A percentile compares a stretch with the other conserved stretches of the same genome.
Evolutionary conservation across 2,888 invertebrate genomes (phyloP).

Genomic region (Pseudanteris insignis): DNA sequence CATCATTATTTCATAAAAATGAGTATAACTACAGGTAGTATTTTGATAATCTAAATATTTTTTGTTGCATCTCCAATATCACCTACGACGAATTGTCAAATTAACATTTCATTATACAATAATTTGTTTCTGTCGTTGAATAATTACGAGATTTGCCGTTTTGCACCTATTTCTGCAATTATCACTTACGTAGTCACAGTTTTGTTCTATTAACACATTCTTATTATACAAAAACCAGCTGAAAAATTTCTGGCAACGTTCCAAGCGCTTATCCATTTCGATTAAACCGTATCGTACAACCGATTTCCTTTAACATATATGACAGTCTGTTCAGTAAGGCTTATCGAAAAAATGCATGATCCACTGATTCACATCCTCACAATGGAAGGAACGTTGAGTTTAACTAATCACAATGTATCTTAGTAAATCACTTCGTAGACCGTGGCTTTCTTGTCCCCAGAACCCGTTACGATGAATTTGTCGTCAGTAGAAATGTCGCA

Average conservation of each 20-base stretch:
- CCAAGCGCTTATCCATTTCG: conserved; percentile 8
- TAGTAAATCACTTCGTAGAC: conserved; percentile 95
- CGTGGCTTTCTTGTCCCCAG: conserved; percentile 97
- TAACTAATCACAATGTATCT: conserved; percentile 32
- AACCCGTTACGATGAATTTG: conserved; percentile 97
- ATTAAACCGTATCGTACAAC: conserved; percentile 22
- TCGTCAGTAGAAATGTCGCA: conserved; percentile 98
- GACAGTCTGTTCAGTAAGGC: conserved; percentile 35
- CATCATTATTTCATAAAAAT: no score
- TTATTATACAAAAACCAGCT: conserved; percentile 54
- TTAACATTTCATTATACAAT: no score
- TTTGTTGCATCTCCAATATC: no score
- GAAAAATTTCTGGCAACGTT: conserved; percentile 28
- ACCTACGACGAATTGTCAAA: no score
- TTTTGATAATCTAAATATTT: no score
- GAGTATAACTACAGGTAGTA: no score
- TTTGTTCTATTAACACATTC: conserved; percentile 52
- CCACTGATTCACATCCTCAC: conserved; percentile 19
- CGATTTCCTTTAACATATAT: conserved; percentile 24
- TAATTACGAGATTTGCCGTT: conserved; percentile 8
- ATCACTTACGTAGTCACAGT: conserved; percentile 32
- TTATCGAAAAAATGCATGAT: conserved; percentile 22
- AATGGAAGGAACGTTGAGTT: conserved; percentile 24
- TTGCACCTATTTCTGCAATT: conserved; percentile 17
- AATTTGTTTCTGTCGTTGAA: conserved; percentile 9